phyloP scores from a whole-genome alignment of 2,797 vertebrate genomes.

The Argya squamiceps region DNA sequence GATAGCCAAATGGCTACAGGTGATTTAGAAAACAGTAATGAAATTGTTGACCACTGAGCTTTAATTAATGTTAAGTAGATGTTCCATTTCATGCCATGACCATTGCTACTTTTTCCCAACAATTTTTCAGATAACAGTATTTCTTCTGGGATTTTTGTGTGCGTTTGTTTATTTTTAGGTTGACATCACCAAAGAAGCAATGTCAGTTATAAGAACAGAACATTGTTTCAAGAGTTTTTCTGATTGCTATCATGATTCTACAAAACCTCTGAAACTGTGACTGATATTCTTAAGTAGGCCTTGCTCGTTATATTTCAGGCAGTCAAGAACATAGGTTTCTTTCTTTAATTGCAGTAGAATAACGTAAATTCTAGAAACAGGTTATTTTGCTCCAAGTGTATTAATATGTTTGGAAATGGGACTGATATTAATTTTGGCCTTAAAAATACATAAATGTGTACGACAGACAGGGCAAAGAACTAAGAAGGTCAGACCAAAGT shows the following conservation, averaged over 20 bases:
- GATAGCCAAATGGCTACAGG: neutral
- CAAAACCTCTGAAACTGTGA: neutral
- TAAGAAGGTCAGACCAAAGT: neutral
- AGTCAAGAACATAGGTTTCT: neutral
- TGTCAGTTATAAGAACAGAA: neutral
- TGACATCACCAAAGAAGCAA: neutral
- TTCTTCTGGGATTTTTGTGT: neutral
- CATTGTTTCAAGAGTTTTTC: neutral
- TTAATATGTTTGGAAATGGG: neutral
- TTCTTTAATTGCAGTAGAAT: neutral
- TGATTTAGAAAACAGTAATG: neutral
- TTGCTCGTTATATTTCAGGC: neutral
- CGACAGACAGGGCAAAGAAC: neutral
- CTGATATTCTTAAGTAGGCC: neutral
- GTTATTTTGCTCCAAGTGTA: neutral
- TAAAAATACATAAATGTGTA: neutral
- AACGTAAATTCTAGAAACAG: neutral
- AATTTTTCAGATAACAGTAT: neutral
- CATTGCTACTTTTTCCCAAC: neutral
- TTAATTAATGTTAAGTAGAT: neutral
- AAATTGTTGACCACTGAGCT: neutral
- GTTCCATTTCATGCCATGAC: neutral
- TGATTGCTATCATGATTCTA: neutral
- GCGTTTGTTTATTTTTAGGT: neutral
- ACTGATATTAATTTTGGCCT: neutral